Base-by-base conservation (phyloP, 1,140 invertebrate genomes). In the Hydropsyche tenuis region DNA sequence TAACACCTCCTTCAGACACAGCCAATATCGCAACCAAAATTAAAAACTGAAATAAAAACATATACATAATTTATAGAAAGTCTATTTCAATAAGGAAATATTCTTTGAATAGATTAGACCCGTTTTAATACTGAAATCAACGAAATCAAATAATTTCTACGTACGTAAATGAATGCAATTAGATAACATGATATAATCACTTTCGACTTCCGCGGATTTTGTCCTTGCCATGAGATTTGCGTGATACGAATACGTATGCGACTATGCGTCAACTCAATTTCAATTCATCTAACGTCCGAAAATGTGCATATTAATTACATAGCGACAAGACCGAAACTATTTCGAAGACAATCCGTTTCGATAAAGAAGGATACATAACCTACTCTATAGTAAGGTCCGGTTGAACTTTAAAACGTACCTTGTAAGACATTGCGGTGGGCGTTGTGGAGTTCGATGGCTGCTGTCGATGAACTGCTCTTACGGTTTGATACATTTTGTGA, bases 31-130 rank as follows among this genome's bases (percentile, higher is more conserved):
- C 56, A 18, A 42, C 63, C 53, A 77, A 46, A 66, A 72, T 23
- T 5, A 77, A 23, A 18, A 74, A 3, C 75, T 76, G 63, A 18
- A 74, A 76, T 25, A 51, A 51, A n/a, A n/a, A n/a, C n/a, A n/a
- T n/a, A n/a, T n/a, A n/a, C n/a, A n/a, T n/a, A n/a, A n/a, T n/a
- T n/a, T n/a, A n/a, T n/a, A n/a, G n/a, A n/a, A n/a, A n/a, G n/a
- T n/a, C n/a, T n/a, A n/a, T n/a, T n/a, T n/a, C n/a, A n/a, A n/a
- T n/a, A 37, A 37, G 30, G 30, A 37, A 37, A 37, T 7, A 23
- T 62, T 12, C 6, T 62, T 22, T 4, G 23, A 23, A 62, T 62
- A 51, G 22, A 20, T 25, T 62, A 62, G 6, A 14, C n/a, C 22
- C 6, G 46, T n/a, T 16, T 16, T 51, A 20, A 51, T 37, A 9